phyloP scores from a whole-genome alignment of 2,888 invertebrate genomes.

The Melinaea menophilus region DNA sequence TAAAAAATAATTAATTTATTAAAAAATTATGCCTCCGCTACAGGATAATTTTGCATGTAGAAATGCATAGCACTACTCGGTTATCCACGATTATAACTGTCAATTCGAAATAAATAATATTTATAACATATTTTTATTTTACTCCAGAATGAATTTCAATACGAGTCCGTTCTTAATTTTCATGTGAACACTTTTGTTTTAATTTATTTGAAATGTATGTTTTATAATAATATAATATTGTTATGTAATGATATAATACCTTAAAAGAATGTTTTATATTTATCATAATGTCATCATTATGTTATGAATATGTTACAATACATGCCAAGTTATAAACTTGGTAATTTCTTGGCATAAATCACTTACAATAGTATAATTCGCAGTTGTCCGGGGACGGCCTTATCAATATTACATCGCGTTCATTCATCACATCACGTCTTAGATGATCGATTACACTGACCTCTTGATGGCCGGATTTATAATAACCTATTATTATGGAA shows the following conservation, averaged over 20 bases:
- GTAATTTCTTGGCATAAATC: constrained; percentile 9
- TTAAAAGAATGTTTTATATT: too few relatives aligned
- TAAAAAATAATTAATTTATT: not conserved
- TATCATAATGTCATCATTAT: too few relatives aligned
- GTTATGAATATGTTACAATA: too few relatives aligned
- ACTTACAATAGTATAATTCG: constrained; percentile 35
- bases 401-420: constrained; percentile 45
- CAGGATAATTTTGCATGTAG: not conserved
- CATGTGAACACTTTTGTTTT: too few relatives aligned
- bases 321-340: too few relatives aligned
- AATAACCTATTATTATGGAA: not conserved
- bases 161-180: too few relatives aligned
- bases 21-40: not conserved
- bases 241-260: too few relatives aligned
- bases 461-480: constrained; percentile 11
- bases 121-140: too few relatives aligned
- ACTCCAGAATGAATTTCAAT: too few relatives aligned
- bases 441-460: constrained; percentile 48
- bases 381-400: constrained; percentile 33
- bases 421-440: constrained; percentile 52
- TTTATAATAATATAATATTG: too few relatives aligned
- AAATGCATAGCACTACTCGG: constrained; percentile 11
- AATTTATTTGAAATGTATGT: too few relatives aligned
- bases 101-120: constrained; percentile 2
- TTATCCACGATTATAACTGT: constrained; percentile 8